Percentiles rank a stretch among this genome's conserved stretches.
phyloP scores from a whole-genome alignment of 1,140 invertebrate genomes.

The Listronotus bonariensis region DNA sequence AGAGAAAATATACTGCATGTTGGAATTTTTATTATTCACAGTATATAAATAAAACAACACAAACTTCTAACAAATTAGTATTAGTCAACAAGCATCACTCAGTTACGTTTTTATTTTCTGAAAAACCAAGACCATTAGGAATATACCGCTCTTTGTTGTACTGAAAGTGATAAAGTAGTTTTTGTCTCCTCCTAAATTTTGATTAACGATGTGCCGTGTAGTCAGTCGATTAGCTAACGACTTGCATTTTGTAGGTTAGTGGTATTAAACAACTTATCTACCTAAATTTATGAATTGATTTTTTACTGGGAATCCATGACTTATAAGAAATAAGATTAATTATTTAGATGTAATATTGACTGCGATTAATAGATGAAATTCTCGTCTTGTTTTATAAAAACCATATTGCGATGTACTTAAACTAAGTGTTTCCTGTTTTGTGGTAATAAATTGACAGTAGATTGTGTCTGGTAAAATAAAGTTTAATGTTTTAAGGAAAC shows the following conservation, averaged over 20 bases:
- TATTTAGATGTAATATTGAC: no score
- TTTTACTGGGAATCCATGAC: constrained; percentile 1
- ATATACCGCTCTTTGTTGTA: constrained; percentile 8
- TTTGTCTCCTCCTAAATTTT: constrained; percentile 15
- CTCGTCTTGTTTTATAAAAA: no score
- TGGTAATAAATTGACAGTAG: no score
- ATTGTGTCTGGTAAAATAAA: no score
- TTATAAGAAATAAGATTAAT: not conserved
- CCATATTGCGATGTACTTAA: no score
- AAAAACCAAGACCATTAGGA: not conserved
- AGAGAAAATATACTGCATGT: no score
- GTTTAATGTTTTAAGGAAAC: no score
- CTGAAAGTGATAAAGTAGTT: constrained; percentile 15
- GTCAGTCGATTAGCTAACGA: constrained; percentile 15
- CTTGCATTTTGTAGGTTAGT: constrained; percentile 13
- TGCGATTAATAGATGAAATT: no score
- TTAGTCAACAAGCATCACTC: constrained; percentile 1
- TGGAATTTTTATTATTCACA: no score
- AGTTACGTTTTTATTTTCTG: constrained; percentile 1
- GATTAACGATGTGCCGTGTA: constrained; percentile 11
- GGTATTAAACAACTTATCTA: constrained; percentile 3
- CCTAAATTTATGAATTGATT: constrained; percentile 4
- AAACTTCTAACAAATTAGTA: no score
- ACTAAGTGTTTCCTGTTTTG: no score
- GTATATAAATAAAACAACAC: no score